Evolutionary conservation across 2,113 vertebrate species (phyloP).

Genomic region (Esox niger): DNA sequence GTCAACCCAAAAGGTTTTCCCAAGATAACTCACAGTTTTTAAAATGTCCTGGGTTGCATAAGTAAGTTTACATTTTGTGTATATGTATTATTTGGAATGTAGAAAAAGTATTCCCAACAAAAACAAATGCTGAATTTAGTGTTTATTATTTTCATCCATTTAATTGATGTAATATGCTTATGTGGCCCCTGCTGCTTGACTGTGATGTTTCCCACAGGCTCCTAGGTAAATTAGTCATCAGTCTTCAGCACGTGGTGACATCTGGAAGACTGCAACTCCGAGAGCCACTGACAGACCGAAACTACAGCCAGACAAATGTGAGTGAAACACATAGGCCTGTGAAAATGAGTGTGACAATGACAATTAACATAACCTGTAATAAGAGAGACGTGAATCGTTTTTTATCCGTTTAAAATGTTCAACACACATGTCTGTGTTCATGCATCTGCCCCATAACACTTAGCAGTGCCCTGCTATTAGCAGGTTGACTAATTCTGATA

Average conservation of each 20-base stretch:
- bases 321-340: constrained; percentile 37
- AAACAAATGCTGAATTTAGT: too few relatives aligned
- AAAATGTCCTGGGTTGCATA: too few relatives aligned
- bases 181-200: not conserved
- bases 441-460: not conserved
- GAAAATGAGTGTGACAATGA: not conserved
- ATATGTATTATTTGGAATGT: too few relatives aligned
- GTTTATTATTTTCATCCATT: too few relatives aligned
- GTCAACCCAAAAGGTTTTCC: too few relatives aligned
- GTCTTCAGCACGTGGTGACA: constrained; percentile 84
- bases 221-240: constrained; percentile 82
- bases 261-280: constrained; percentile 76
- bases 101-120: too few relatives aligned
- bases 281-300: constrained; percentile 81
- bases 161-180: too few relatives aligned
- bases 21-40: too few relatives aligned
- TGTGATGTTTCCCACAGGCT: constrained; percentile 62
- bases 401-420: not conserved
- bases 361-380: not conserved
- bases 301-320: constrained; percentile 79
- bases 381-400: not conserved
- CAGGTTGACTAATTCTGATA: not conserved
- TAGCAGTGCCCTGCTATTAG: too few relatives aligned
- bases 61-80: too few relatives aligned
- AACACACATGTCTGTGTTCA: not conserved